Evolutionary conservation across 2,888 invertebrate genomes (phyloP).

Genomic region (Laothoe populi): DNA sequence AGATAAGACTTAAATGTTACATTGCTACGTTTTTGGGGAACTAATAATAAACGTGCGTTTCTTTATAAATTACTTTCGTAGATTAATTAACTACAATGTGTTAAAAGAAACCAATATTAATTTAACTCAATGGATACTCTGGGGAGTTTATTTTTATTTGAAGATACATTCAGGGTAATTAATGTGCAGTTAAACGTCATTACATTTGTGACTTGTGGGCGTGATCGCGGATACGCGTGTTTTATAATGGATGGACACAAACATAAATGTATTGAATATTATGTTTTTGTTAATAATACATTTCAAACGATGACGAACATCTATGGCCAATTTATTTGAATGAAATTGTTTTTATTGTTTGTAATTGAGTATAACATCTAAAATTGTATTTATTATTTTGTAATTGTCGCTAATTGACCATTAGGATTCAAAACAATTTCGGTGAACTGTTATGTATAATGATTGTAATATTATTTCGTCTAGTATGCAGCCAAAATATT

Average conservation of each 20-base stretch:
- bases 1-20: background rate
- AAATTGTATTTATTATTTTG: background rate
- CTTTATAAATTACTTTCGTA: background rate
- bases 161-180: constrained; percentile 48
- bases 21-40: no score
- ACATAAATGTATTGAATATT: constrained; percentile 1
- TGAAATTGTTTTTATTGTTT: background rate
- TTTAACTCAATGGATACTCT: constrained; percentile 23
- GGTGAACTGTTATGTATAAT: no score
- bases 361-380: background rate
- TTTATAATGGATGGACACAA: constrained; percentile 5
- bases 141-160: constrained; percentile 38
- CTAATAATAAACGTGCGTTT: background rate
- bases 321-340: background rate
- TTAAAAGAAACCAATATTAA: background rate
- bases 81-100: background rate
- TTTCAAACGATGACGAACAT: background rate
- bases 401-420: background rate
- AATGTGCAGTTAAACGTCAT: constrained; percentile 51
- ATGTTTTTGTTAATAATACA: constrained; percentile 10
- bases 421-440: background rate
- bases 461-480: no score
- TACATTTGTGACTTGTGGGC: constrained; percentile 48
- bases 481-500: no score
- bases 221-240: constrained; percentile 37